These are phyloP conservation scores for Sarcophaga carnaria DNA, from an alignment of 2,888 invertebrate genomes.

Conservation along the genomic window DNA sequence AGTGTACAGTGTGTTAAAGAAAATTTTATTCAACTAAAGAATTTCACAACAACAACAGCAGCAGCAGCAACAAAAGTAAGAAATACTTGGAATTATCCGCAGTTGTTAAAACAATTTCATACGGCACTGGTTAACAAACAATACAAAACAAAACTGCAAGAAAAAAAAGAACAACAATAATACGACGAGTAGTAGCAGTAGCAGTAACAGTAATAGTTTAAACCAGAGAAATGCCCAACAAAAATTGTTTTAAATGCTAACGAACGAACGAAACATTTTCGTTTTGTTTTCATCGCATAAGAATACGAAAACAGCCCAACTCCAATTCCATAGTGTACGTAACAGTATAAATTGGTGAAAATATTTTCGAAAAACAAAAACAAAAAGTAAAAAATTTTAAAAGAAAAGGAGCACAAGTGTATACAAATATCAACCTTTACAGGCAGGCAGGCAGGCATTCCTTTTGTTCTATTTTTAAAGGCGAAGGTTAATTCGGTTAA, in stretches of 20 bases:
- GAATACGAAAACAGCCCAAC: not conserved
- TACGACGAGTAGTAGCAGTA: not conserved
- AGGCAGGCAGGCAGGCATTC: no score
- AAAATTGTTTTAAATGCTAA: not conserved
- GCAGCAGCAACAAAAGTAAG: not conserved
- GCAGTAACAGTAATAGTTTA: not conserved
- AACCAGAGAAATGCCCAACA: not conserved
- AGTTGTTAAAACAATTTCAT: slow-evolving; percentile 51
- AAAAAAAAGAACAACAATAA: not conserved
- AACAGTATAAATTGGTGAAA: no score
- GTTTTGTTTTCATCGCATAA: not conserved
- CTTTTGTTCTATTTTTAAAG: slow-evolving; percentile 12
- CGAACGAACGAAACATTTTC: not conserved
- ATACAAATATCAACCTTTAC: not conserved
- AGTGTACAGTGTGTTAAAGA: not conserved
- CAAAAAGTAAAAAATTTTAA: not conserved
- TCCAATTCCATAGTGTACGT: not conserved
- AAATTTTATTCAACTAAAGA: slow-evolving; percentile 25
- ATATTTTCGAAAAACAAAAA: not conserved
- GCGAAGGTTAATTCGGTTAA: slow-evolving; percentile 48
- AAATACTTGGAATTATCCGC: slow-evolving; percentile 62
- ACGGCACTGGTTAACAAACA: slow-evolving; percentile 8
- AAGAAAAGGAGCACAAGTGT: not conserved
- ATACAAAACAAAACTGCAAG: not conserved
- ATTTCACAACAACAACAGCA: not conserved